Conservation (phyloP, 2,888 invertebrate genomes). For the Sipha maydis region DNA sequence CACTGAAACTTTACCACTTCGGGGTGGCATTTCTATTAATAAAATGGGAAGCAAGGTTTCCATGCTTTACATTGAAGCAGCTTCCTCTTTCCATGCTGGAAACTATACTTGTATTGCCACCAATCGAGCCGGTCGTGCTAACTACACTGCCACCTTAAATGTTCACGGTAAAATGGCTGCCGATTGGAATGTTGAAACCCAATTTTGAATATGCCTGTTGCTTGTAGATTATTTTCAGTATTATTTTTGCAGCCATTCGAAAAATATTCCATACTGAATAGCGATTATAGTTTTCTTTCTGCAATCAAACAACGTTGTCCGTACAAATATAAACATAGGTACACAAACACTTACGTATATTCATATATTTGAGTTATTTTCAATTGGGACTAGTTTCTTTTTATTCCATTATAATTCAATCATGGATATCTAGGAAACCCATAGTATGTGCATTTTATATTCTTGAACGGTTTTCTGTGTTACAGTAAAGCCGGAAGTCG, state of each 20-base stretch:
- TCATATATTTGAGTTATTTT: not conserved
- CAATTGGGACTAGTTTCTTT: not conserved
- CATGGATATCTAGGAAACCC: not conserved
- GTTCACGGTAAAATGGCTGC: constrained; percentile 60
- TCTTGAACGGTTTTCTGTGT: constrained; percentile 42
- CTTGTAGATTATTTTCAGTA: constrained; percentile 14
- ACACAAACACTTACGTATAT: not conserved
- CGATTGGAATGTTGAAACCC: constrained; percentile 11
- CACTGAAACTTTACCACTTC: constrained; percentile 64
- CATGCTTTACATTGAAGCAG: constrained; percentile 65
- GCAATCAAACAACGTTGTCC: not conserved
- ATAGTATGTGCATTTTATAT: not conserved
- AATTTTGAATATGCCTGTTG: constrained; percentile 9
- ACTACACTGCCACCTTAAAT: constrained; percentile 66
- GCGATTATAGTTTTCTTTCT: not conserved
- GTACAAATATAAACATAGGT: not conserved
- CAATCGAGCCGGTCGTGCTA: constrained; percentile 67
- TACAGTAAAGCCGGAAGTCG: constrained; percentile 69
- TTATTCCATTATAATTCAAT: not conserved
- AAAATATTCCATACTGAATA: not conserved
- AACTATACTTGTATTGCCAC: constrained; percentile 68
- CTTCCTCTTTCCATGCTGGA: constrained; percentile 66
- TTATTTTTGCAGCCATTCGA: constrained; percentile 6
- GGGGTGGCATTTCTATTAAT: constrained; percentile 67
- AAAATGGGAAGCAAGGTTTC: constrained; percentile 69